These are phyloP conservation scores for Ispidina picta DNA, from an alignment of 2,797 vertebrate genomes.

Conservation along the genomic window DNA sequence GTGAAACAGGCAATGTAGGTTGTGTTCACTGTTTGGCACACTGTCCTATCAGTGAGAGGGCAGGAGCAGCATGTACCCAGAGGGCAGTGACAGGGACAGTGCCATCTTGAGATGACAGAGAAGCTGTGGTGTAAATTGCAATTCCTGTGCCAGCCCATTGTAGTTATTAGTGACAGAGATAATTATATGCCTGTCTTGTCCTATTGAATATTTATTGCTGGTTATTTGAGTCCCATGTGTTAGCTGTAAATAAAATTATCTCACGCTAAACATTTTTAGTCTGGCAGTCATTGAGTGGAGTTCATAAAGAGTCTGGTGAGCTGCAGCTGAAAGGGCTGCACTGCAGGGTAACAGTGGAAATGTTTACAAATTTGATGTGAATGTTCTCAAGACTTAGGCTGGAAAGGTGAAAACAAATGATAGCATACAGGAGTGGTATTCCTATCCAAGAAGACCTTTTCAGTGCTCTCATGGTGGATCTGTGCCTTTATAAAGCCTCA, in stretches of 20 bases:
- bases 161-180: background rate
- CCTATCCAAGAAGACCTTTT: background rate
- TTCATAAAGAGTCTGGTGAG: background rate
- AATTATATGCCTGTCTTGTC: background rate
- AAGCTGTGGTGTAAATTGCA: background rate
- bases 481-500: background rate
- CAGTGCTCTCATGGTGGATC: background rate
- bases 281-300: background rate
- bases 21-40: background rate
- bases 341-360: background rate
- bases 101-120: background rate
- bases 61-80: background rate
- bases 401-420: background rate
- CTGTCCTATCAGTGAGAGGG: background rate
- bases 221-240: background rate
- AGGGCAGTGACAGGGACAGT: background rate
- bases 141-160: background rate
- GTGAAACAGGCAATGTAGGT: accelerated
- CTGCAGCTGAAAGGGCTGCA: background rate
- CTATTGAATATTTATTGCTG: background rate
- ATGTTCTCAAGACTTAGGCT: background rate
- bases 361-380: background rate
- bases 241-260: constrained; percentile 43
- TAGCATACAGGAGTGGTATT: background rate
- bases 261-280: background rate